Evolutionary conservation across 2,113 vertebrate genomes (phyloP).

Genomic region (Otus sunia): DNA sequence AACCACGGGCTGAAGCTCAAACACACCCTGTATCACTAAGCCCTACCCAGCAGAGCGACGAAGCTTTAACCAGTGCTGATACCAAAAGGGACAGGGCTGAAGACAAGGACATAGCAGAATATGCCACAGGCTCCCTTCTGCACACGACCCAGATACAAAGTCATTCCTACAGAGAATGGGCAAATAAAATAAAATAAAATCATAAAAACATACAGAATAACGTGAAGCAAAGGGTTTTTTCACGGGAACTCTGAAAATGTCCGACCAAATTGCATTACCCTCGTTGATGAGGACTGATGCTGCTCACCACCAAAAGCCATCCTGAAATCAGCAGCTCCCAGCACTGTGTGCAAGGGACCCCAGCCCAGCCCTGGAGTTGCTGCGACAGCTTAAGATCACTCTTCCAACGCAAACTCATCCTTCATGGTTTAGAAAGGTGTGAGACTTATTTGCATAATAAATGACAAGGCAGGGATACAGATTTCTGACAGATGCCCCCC

Average conservation of each 20-base stretch:
- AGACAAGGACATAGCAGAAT: neutral
- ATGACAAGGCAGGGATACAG: conserved; percentile 43
- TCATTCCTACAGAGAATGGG: neutral
- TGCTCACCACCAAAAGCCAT: neutral
- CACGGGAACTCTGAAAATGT: neutral
- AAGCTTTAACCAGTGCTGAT: neutral
- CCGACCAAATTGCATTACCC: neutral
- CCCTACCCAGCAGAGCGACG: neutral
- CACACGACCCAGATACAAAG: neutral
- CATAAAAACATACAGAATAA: neutral
- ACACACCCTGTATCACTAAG: accelerated
- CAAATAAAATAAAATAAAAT: neutral
- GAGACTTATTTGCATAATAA: conserved; percentile 52
- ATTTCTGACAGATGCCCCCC: neutral
- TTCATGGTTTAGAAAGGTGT: neutral
- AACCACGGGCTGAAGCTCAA: neutral
- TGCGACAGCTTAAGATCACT: neutral
- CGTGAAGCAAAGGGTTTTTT: neutral
- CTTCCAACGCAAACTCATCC: neutral
- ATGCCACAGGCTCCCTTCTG: neutral
- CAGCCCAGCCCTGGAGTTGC: neutral
- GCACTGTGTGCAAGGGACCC: neutral
- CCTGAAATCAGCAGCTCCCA: neutral
- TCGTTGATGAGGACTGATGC: accelerated
- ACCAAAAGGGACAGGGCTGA: neutral